Evolutionary conservation across 1,140 invertebrate genomes (phyloP), one percentile per base, ranked within the genome.

Genomic region (Popillia japonica): DNA sequence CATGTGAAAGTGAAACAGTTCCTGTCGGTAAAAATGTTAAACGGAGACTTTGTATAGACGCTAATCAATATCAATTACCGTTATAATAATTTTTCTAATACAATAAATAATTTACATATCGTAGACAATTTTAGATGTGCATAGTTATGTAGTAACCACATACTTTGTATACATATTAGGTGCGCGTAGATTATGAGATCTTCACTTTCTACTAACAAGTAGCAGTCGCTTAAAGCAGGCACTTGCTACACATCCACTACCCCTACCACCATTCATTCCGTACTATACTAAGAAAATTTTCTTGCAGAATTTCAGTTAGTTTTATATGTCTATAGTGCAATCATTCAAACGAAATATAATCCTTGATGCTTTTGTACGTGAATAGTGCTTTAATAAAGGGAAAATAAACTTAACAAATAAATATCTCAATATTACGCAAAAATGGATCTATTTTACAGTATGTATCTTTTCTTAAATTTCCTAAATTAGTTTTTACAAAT

Each of bases 1-100:
- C 61, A 68, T 68, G 61, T 68, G 61, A 68, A 68, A 68, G 61
- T 68, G 8, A 68, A 68, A 27, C 61, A 34, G 11, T 68, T 68
- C 22, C 22, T 68, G 20, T 14, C 61, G 22, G 22, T 27, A 27
- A 9, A 20, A 68, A 3, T 6, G 6, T 55, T 55, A 55, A 17
- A 6, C 48, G 48, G 0, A 17, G 14, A 55, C 17, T n/a, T 55
- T 55, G 14, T 55, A 55, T 55, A 17, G 17, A 55, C 14, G 14
- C 17, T 17, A 55, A 17, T 17, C 48, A 17, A 55, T 55, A 55
- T 17, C 48, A 7, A 55, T 55, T 55, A 55, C 48, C n/a, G 6
- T n/a, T 17, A n/a, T 55, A 6, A n/a, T 55, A 14, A 55, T 55
- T 55, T 55, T 55, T 17, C 3, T n/a, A 1, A 34, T 55, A n/a